These are phyloP conservation scores for Pimpla rufipes DNA, from an alignment of 2,888 invertebrate genomes.

Conservation along the genomic window DNA sequence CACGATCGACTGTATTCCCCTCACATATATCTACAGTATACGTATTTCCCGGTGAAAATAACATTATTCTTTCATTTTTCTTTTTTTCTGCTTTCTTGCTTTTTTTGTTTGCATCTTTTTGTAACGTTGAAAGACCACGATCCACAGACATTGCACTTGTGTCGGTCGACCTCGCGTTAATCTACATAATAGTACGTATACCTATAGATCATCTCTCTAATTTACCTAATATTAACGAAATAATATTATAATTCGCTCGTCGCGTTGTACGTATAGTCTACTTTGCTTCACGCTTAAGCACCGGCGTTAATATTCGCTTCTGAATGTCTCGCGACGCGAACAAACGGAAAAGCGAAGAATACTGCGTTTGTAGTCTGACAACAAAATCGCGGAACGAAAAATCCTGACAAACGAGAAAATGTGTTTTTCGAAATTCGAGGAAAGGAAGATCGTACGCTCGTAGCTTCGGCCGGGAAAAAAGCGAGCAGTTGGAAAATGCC, in stretches of 20 bases:
- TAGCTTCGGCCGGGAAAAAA: slow-evolving; percentile 33
- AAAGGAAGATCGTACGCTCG: slow-evolving; percentile 4
- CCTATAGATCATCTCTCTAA: slow-evolving; percentile 52
- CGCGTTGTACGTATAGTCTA: slow-evolving; percentile 42
- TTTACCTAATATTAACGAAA: slow-evolving; percentile 50
- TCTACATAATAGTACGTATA: slow-evolving; percentile 57
- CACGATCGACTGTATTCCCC: slow-evolving; percentile 14
- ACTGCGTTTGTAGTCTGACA: slow-evolving; percentile 33
- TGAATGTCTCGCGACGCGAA: slow-evolving; percentile 21
- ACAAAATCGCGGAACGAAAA: neutral
- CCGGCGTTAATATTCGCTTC: slow-evolving; percentile 14
- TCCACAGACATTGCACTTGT: slow-evolving; percentile 67
- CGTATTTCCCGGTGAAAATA: slow-evolving; percentile 56
- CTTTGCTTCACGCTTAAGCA: slow-evolving; percentile 51
- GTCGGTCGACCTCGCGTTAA: slow-evolving; percentile 61
- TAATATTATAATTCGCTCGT: slow-evolving; percentile 54
- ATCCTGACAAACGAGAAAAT: neutral
- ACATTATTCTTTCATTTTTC: slow-evolving; percentile 26
- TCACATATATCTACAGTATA: slow-evolving; percentile 10
- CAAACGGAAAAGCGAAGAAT: slow-evolving; percentile 32
- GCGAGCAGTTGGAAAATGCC: neutral
- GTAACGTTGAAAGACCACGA: slow-evolving; percentile 31
- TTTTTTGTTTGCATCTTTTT: too few relatives aligned
- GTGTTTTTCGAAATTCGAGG: neutral
- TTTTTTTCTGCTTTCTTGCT: neutral